These are phyloP conservation scores for Dryomyza anilis DNA, from an alignment of 2,888 invertebrate genomes.

Conservation along the genomic window DNA sequence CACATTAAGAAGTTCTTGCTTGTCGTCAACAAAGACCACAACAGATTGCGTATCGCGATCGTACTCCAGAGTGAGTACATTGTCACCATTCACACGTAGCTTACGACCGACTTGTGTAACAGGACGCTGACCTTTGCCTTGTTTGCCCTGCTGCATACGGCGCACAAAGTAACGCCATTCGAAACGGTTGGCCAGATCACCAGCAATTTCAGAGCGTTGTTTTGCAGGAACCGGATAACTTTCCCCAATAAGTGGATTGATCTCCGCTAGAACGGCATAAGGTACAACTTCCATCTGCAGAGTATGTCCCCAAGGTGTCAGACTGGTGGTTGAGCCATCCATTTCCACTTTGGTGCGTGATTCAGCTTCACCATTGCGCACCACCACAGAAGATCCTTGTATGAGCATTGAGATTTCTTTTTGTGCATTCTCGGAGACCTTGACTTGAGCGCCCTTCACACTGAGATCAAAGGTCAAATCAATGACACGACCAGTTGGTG, in stretches of 20 bases:
- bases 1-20: constrained; percentile 82
- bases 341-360: constrained; percentile 78
- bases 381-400: constrained; percentile 84
- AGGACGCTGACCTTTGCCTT: constrained; percentile 62
- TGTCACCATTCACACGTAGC: constrained; percentile 88
- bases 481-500: constrained; percentile 94
- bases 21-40: constrained; percentile 85
- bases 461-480: constrained; percentile 88
- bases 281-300: constrained; percentile 90
- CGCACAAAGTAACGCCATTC: constrained; percentile 95
- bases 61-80: constrained; percentile 87
- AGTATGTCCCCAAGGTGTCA: constrained; percentile 85
- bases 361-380: constrained; percentile 81
- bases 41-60: constrained; percentile 85
- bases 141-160: constrained; percentile 67
- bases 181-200: constrained; percentile 88
- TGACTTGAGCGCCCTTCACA: constrained; percentile 86
- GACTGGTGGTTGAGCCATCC: constrained; percentile 81
- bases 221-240: constrained; percentile 91
- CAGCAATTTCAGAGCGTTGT: constrained; percentile 86
- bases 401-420: constrained; percentile 85
- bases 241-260: constrained; percentile 85
- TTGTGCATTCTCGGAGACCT: constrained; percentile 80
- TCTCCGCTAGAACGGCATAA: constrained; percentile 86
- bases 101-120: constrained; percentile 86